Evolutionary conservation across 2,113 vertebrate genomes (phyloP), one percentile per base, ranked within the genome.

Genomic region (Hymenochirus boettgeri): DNA sequence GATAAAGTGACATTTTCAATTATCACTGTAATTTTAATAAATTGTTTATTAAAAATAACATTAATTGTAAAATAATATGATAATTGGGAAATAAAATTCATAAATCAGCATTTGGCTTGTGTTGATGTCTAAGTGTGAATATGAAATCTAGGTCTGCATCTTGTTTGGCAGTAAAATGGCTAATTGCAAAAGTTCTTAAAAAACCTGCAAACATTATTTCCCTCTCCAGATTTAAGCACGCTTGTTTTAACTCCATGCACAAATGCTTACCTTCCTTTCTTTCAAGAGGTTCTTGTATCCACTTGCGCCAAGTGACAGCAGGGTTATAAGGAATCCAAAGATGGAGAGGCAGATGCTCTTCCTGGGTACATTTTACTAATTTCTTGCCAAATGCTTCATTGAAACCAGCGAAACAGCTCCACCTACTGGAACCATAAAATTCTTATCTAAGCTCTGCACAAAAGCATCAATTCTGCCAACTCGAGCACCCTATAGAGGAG

Each of bases 351-450:
- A 1, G 96, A 99, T 2, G 96, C 96, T 79, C 96, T 91, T 71
- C 96, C 96, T 78, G 96, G 96, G 74, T 99, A 99, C 89, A 90
- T 98, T 82, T 92, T 87, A 82, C 95, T 97, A 73, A 99, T 97
- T 76, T 99, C 96, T 73, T 94, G 84, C 71, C 77, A 76, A 99
- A 97, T 67, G 84, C 70, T 35, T 91, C 90, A 39, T 84, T 84
- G 79, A 99, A 99, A 56, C 96, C 96, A 84, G 96, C 95, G 70
- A 99, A 72, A 99, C 80, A 82, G 96, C 96, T 27, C 96, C 96
- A 84, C 96, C 96, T 87, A 99, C 96, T 81, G 96, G 96, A 79
- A 99, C 94, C 96, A 99, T 93, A 57, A 99, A 99, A 85, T 99
- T 99, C 84, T 99, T 99, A 82, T 99, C 96, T 86, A 99, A 77